phyloP scores from a whole-genome alignment of 2,113 vertebrate species.

The Cinclus cinclus region DNA sequence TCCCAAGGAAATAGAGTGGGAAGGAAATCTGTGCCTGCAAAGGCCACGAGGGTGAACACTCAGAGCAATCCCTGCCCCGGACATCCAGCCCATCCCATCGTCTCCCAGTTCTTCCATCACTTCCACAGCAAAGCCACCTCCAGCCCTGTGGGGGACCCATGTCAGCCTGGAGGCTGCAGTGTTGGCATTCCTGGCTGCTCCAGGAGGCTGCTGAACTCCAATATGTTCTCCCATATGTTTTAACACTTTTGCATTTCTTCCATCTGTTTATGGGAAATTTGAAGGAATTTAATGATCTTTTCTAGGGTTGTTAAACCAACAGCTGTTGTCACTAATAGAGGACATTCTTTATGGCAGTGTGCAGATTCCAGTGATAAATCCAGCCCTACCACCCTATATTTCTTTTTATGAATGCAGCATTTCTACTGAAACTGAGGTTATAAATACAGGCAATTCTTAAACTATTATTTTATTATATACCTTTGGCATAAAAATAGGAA shows the following conservation, averaged over 20 bases:
- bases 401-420: slow-evolving; percentile 40
- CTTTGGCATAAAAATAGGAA: neutral
- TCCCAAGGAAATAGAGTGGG: neutral
- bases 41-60: neutral
- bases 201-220: slow-evolving; percentile 49
- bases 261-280: slow-evolving; percentile 78
- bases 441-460: neutral
- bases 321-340: slow-evolving; percentile 84
- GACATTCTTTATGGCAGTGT: slow-evolving; percentile 69
- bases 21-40: neutral
- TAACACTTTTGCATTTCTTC: slow-evolving; percentile 70
- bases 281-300: slow-evolving; percentile 79
- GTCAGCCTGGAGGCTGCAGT: neutral
- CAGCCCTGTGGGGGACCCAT: neutral
- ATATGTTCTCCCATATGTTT: slow-evolving; percentile 76
- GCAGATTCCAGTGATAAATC: slow-evolving; percentile 66
- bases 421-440: slow-evolving; percentile 52
- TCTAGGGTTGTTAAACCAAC: slow-evolving; percentile 81
- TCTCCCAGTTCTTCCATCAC: neutral
- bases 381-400: slow-evolving; percentile 2
- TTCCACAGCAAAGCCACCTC: neutral
- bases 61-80: neutral
- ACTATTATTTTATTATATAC: slow-evolving; percentile 26
- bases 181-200: neutral
- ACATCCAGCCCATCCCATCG: neutral